Base-by-base conservation (phyloP, 1,140 invertebrate species). In the Pteromalus puparum region DNA sequence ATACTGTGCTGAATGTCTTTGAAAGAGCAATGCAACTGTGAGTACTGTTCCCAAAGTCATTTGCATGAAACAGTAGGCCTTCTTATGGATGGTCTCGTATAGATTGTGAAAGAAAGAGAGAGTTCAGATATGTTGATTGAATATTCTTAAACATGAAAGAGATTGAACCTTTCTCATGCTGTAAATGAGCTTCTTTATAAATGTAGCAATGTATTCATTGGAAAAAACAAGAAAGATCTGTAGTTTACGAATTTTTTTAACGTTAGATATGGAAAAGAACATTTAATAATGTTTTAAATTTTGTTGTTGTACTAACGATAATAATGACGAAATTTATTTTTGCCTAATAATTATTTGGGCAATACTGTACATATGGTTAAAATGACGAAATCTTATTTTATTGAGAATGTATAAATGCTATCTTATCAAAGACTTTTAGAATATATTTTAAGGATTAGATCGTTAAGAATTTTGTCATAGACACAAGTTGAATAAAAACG, bases 291-390 rank as follows among this genome's bases (percentile, higher is more conserved):
- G n/a, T 65, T 75, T 34, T 26, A 83, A 34, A 65, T 34, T 78
- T 38, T 48, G n/a, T 78, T 72, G 38, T 73, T 73, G 21, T 79
- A 61, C 21, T 84, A 67, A 46, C 53, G 26, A 78, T 48, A 30
- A 12, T 74, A 48, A 84, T 81, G 12, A 81, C 21, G 18, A 79
- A 74, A 80, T 81, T 80, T 48, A 81, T 73, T 80, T 86, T 82
- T 90, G 87, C 83, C 87, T 88, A 89, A 88, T 82, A 87, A 87
- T 30, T 75, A 61, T 24, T 89, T 90, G 89, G 87, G 86, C 87
- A 84, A 85, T 84, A 81, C 84, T 90, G 87, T 91, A 91, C 87
- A 90, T 90, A 89, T 67, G 70, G 73, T 86, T 87, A 84, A 76
- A 77, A 73, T 53, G 24, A 85, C 48, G 85, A 86, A 85, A 77